A percentile compares a stretch with the other conserved stretches of the same genome.
phyloP scores from a whole-genome alignment of 1,140 invertebrate genomes.

The Mizuhopecten yessoensis region DNA sequence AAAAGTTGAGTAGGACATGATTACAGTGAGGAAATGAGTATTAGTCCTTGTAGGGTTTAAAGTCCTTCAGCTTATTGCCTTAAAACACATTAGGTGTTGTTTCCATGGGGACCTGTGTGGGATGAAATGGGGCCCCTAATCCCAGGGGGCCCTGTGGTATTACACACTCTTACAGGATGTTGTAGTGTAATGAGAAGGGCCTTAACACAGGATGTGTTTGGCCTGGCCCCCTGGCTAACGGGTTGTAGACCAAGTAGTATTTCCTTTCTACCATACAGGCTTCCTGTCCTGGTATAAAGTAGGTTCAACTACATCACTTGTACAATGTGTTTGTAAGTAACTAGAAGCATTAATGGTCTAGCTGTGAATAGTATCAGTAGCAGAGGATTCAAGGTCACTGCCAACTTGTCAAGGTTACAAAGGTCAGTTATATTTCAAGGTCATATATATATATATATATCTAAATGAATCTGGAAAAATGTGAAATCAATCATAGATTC shows the following conservation, averaged over 20 bases:
- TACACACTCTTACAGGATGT: background rate
- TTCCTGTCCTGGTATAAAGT: no score
- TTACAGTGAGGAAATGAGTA: constrained; percentile 26
- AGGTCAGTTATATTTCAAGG: no score
- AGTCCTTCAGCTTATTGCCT: background rate
- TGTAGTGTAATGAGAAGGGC: background rate
- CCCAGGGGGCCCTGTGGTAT: background rate
- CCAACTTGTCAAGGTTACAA: no score
- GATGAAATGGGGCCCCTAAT: background rate
- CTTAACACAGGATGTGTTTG: background rate
- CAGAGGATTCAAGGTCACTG: no score
- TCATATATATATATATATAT: no score
- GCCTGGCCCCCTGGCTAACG: background rate
- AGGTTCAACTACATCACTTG: no score
- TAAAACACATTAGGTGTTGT: background rate
- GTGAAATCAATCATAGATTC: no score
- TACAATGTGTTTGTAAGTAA: no score
- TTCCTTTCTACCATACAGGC: no score
- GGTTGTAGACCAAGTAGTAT: background rate
- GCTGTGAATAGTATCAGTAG: no score
- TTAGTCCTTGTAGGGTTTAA: constrained; percentile 19
- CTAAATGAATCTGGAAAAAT: no score
- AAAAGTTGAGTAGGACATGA: constrained; percentile 5
- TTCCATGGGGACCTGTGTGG: background rate
- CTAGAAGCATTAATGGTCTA: no score